These are phyloP conservation scores for Eclectus roratus DNA, from an alignment of 2,113 vertebrate genomes.

Conservation along the genomic window DNA sequence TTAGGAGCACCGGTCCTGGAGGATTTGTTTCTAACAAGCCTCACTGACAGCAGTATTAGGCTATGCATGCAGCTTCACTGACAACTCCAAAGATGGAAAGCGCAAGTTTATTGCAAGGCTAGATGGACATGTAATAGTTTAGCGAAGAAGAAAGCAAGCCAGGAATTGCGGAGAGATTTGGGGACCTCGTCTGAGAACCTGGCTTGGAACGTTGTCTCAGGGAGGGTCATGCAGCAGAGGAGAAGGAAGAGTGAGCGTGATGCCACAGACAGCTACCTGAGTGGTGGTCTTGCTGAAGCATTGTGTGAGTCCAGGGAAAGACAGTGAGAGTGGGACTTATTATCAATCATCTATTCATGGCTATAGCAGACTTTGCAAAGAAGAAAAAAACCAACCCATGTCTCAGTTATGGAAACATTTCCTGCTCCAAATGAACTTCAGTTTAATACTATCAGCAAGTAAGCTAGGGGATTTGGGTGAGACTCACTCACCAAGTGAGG, in stretches of 20 bases:
- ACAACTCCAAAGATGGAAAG: not conserved
- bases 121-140: not conserved
- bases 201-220: not conserved
- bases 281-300: not conserved
- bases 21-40: not conserved
- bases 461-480: not conserved
- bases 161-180: not conserved
- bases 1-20: not conserved
- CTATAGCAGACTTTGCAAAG: not conserved
- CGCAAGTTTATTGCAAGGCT: not conserved
- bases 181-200: not conserved
- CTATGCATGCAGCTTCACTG: accelerated
- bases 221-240: not conserved
- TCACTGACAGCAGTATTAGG: not conserved
- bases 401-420: constrained; percentile 6
- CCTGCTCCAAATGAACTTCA: not conserved
- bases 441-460: not conserved
- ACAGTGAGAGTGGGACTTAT: not conserved
- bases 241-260: not conserved
- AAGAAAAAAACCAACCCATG: not conserved
- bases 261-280: accelerated
- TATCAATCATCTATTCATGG: not conserved
- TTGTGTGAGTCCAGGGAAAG: not conserved
- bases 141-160: not conserved
- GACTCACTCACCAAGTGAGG: not conserved